phyloP scores from a whole-genome alignment of 2,888 invertebrate species.

The Chrysolina americana region DNA sequence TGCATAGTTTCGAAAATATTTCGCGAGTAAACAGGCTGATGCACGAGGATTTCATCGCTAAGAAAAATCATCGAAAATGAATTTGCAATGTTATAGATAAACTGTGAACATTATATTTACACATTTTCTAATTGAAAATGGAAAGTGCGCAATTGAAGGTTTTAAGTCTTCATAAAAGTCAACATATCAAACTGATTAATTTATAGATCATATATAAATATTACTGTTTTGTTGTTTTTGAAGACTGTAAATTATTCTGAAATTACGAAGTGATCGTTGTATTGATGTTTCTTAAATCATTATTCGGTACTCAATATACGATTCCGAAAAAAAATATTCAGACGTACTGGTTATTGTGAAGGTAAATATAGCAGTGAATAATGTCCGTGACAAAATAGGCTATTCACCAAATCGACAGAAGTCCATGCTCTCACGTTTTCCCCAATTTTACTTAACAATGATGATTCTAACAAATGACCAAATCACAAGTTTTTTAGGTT shows the following conservation, averaged over 20 bases:
- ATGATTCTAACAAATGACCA: no score
- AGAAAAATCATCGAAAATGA: conserved; percentile 17
- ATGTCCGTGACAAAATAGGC: no score
- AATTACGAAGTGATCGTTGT: background rate
- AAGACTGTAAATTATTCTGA: background rate
- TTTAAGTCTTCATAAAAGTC: conserved; percentile 14
- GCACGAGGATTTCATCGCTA: conserved; percentile 1
- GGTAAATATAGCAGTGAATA: no score
- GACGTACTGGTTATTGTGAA: no score
- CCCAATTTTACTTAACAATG: no score
- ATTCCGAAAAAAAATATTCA: no score
- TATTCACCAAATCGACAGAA: no score
- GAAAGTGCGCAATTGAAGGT: conserved; percentile 2
- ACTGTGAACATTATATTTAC: conserved; percentile 4
- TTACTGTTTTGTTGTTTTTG: background rate
- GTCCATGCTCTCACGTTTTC: no score
- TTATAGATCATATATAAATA: background rate
- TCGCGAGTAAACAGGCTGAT: conserved; percentile 4
- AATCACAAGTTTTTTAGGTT: no score
- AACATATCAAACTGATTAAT: background rate
- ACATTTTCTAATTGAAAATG: conserved; percentile 13
- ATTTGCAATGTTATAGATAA: conserved; percentile 6
- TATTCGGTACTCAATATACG: no score
- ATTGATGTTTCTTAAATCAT: background rate
- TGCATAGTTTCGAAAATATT: background rate